These are phyloP conservation scores for Epizoanthus fatuus DNA, from an alignment of 92 coral and sea anemone species.

Conservation along the genomic window DNA sequence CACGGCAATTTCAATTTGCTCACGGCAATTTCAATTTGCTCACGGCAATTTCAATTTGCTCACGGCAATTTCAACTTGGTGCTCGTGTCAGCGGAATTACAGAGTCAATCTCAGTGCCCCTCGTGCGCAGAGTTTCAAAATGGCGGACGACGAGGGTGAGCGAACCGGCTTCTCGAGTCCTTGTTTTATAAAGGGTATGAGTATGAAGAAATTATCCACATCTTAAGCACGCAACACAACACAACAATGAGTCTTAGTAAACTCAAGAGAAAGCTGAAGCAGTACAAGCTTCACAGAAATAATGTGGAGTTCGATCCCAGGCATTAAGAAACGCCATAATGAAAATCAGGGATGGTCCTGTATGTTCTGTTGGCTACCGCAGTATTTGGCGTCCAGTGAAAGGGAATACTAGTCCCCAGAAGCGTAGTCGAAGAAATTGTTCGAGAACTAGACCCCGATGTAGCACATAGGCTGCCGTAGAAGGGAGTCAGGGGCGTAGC, in stretches of 20 bases:
- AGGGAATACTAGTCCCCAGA: too few relatives aligned
- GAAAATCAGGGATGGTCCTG: slow-evolving; percentile 51
- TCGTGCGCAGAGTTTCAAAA: neutral
- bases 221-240: slow-evolving; percentile 12
- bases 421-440: too few relatives aligned
- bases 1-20: neutral
- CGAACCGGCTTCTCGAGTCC: neutral
- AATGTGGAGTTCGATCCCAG: slow-evolving; percentile 28
- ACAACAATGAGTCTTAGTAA: slow-evolving; percentile 44
- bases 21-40: slow-evolving; percentile 1
- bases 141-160: too few relatives aligned
- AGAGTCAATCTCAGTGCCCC: slow-evolving; percentile 5
- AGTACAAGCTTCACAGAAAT: slow-evolving; percentile 41
- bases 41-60: neutral
- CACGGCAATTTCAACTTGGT: neutral
- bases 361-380: slow-evolving; percentile 52
- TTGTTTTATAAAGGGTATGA: slow-evolving; percentile 46
- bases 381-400: slow-evolving; percentile 51
- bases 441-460: too few relatives aligned
- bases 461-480: too few relatives aligned
- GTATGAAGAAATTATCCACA: slow-evolving; percentile 1
- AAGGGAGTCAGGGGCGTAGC: too few relatives aligned
- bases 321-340: slow-evolving; percentile 9
- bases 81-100: neutral
- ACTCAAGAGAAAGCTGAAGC: slow-evolving; percentile 53